Conservation (phyloP, 2,797 vertebrate species). For the Acanthopagrus latus region DNA sequence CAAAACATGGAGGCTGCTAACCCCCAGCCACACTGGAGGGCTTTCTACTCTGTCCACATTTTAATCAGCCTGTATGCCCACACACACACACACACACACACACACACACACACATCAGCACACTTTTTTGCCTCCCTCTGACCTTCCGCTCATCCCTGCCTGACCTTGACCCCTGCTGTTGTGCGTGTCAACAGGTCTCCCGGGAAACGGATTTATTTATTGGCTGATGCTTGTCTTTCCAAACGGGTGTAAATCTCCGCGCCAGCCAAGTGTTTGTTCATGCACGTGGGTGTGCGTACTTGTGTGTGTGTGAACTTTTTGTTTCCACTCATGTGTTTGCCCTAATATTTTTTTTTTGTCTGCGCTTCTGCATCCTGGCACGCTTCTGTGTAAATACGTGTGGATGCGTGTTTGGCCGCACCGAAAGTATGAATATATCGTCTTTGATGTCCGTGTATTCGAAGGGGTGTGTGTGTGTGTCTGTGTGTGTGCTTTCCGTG, state of each 20-base stretch:
- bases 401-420: conserved; percentile 51
- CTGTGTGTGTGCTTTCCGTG: conserved; percentile 57
- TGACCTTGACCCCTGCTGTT: conserved; percentile 76
- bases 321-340: conserved; percentile 36
- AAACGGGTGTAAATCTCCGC: conserved; percentile 62
- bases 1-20: conserved; percentile 65
- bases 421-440: conserved; percentile 11
- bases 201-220: conserved; percentile 73
- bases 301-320: conserved; percentile 29
- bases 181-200: conserved; percentile 53
- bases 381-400: conserved; percentile 27
- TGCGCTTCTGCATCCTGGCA: conserved; percentile 43
- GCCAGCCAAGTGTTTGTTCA: conserved; percentile 37
- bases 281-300: conserved; percentile 28
- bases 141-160: conserved; percentile 67
- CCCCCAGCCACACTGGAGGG: conserved; percentile 20
- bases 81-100: conserved; percentile 24
- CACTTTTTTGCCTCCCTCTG: conserved; percentile 45
- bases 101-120: conserved; percentile 24
- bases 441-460: conserved; percentile 47
- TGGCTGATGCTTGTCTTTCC: conserved; percentile 70
- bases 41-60: conserved; percentile 34
- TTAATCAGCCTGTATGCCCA: conserved; percentile 32
- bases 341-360: conserved; percentile 54
- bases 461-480: conserved; percentile 21